These are phyloP conservation scores for Calliopsis andreniformis DNA, from an alignment of 1,140 invertebrate genomes.

Conservation along the genomic window DNA sequence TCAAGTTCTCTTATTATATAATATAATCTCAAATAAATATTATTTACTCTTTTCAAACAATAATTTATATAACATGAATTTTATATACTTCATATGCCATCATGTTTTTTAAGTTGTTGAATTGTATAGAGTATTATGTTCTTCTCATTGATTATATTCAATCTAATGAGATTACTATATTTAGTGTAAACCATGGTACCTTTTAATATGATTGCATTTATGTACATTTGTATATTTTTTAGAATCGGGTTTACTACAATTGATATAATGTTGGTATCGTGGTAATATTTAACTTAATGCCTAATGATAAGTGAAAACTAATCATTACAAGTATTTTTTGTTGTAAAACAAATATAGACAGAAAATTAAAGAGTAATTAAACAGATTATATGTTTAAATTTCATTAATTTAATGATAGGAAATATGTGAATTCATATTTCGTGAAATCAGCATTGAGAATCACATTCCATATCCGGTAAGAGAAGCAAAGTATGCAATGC, in stretches of 20 bases:
- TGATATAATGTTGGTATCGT: no score
- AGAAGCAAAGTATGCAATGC: slow-evolving; percentile 71
- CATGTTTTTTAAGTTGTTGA: not conserved
- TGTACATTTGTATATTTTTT: not conserved
- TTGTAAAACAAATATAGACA: not conserved
- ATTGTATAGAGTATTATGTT: no score
- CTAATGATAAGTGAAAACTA: no score
- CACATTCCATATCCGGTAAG: slow-evolving; percentile 70
- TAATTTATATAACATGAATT: not conserved
- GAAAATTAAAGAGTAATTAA: not conserved
- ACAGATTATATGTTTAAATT: not conserved
- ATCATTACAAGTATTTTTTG: no score
- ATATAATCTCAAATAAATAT: no score
- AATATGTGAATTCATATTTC: not conserved
- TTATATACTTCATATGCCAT: not conserved
- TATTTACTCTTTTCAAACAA: no score
- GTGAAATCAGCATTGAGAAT: slow-evolving; percentile 66
- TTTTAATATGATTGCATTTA: not conserved
- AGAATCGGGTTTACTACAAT: not conserved
- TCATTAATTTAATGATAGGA: not conserved
- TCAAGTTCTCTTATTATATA: no score
- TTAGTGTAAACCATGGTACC: not conserved
- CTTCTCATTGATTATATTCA: not conserved
- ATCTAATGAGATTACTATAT: not conserved
- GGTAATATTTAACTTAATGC: no score